Evolutionary conservation across 2,888 invertebrate genomes (phyloP), one percentile per base, ranked within the genome.

Genomic region (Tenthredo amoena): DNA sequence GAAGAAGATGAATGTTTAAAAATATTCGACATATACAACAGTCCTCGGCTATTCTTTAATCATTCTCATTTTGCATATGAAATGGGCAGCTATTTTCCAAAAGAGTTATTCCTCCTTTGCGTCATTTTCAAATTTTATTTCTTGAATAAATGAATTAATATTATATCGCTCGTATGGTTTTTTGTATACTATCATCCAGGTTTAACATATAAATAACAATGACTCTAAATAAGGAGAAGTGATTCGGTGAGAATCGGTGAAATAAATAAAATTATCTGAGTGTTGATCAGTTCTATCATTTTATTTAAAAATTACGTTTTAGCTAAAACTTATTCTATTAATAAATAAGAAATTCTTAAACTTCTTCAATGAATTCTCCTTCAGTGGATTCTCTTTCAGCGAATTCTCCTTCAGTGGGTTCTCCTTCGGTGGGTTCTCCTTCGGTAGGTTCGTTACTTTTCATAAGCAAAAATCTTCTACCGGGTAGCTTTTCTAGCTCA

Each of bases 401-500:
- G 31, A 31, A 31, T 31, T 50, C n/a, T 18, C 2, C 6, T 26
- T 47, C 47, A 40, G 71, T 74, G 1, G 12, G 65, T 43, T 74
- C 40, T 43, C 21, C 21, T n/a, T 74, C 26, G 7, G 9, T 43
- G 4, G 37, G 40, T 12, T 26, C 72, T 21, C 6, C 21, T 21
- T 74, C 21, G 10, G n/a, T 12, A 4, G 40, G 43, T 74, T 40
- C n/a, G 10, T 74, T 18, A 4, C 31, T 77, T 31, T 81, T 62
- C 62, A 68, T 68, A 18, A 83, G 21, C 9, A 71, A 31, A 83
- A 68, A 83, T 47, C 26, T 83, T 83, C 58, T 43, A 10, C 68
- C 83, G 0, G 83, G 83, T 47, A 83, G 2, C 21, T 83, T 83
- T 40, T 83, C 83, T 34, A 83, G 62, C 34, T 83, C 83, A 34